Evolutionary conservation across 2,888 invertebrate genomes (phyloP), one percentile per base, ranked within the genome.

Genomic region (Caenorhabditis angaria): DNA sequence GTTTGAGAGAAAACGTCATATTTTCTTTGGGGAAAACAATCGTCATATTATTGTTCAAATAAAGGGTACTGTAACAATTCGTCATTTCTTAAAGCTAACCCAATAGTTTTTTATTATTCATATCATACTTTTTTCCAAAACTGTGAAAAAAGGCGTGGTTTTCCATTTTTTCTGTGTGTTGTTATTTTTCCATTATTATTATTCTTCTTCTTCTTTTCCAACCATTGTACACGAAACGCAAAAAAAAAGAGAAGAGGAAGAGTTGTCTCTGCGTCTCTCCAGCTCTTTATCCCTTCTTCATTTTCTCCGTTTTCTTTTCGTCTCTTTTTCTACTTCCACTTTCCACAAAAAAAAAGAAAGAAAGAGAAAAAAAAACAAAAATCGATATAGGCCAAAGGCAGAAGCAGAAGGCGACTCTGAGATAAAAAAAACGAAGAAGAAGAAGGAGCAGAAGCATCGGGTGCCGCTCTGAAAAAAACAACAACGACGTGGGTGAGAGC

Each of bases 271-370:
- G 51, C 51, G 24, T 22, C 51, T 51, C 51, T 51, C 25, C 51
- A 51, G 22, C 25, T 22, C 51, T 25, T 51, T 51, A 51, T 22
- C 51, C 51, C 12, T 51, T 51, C 8, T 35, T 6, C 35, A 6
- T 51, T 20, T 32, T 22, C 14, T 57, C 32, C 58, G 61, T 70
- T 61, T 70, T 54, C 48, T 61, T 69, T 54, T 54, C 64, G 61
- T 64, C 58, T 70, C 61, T 60, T 50, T 68, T 63, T 62, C 32
- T 18, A 29, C 65, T 20, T 58, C 48, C 48, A 56, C 47, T 51
- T 22, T 35, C 64, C 29, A 27, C 58, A 35, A 22, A 29, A 51
- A 51, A 4, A 50, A 28, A 32, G 27, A 35, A 35, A 6, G 35
- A 47, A 61, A 18, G 35, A 51, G 10, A 55, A 41, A 47, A 32